Conservation (phyloP, 2,113 vertebrate genomes). For the Pygathrix nemaeus region DNA sequence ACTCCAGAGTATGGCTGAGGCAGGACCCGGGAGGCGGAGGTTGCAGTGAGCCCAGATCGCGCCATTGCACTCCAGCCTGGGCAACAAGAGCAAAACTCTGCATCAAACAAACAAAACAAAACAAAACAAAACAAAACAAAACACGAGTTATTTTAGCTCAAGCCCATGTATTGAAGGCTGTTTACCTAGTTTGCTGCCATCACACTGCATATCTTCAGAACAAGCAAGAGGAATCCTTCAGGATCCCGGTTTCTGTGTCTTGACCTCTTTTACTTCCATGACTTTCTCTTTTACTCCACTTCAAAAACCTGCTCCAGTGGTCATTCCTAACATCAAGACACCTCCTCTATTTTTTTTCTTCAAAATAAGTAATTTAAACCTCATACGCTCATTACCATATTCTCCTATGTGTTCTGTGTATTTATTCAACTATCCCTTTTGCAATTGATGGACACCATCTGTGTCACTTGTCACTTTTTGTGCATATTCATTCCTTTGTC, state of each 20-base stretch:
- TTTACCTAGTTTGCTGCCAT: background rate
- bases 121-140: too few relatives aligned
- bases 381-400: background rate
- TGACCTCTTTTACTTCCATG: background rate
- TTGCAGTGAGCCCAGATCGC: too few relatives aligned
- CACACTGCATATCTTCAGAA: background rate
- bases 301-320: background rate
- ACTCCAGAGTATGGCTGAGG: too few relatives aligned
- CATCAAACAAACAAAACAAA: too few relatives aligned
- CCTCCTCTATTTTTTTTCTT: background rate
- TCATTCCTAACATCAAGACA: background rate
- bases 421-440: background rate
- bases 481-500: background rate
- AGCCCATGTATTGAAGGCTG: background rate
- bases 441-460: background rate
- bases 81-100: too few relatives aligned
- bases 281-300: background rate
- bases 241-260: background rate
- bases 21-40: too few relatives aligned
- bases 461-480: background rate
- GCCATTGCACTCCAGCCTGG: too few relatives aligned
- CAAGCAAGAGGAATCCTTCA: fast-evolving
- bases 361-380: background rate
- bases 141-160: background rate
- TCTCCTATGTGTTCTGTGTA: background rate